phyloP scores from a whole-genome alignment of 1,140 invertebrate species.

The Drosophila persimilis region DNA sequence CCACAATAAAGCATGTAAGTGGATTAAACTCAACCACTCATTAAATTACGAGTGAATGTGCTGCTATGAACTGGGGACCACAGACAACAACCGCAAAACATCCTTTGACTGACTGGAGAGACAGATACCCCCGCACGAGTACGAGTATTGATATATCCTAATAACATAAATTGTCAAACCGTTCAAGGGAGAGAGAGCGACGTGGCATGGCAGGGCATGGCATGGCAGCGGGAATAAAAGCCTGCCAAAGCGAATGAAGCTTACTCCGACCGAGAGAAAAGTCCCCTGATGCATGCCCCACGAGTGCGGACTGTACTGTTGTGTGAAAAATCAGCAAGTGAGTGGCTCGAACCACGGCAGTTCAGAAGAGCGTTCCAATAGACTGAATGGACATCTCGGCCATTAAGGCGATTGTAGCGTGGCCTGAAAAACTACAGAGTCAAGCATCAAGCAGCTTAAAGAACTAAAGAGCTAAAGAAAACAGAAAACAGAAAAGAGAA shows the following conservation, averaged over 20 bases:
- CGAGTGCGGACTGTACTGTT: neutral
- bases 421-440: conserved; percentile 22
- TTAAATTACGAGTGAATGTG: conserved; percentile 53
- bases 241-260: conserved; percentile 2
- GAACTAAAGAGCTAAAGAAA: conserved; percentile 38
- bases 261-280: neutral
- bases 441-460: conserved; percentile 34
- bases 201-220: too few relatives aligned
- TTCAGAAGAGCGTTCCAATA: conserved; percentile 1
- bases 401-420: conserved; percentile 41
- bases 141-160: conserved; percentile 40
- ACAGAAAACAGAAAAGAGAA: conserved; percentile 3
- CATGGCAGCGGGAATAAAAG: neutral
- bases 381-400: conserved; percentile 28
- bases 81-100: conserved; percentile 54
- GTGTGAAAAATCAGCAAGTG: too few relatives aligned
- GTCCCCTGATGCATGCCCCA: conserved; percentile 1
- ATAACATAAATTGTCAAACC: conserved; percentile 50
- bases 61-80: conserved; percentile 22
- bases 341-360: too few relatives aligned
- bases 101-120: conserved; percentile 45
- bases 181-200: neutral
- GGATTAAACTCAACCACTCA: conserved; percentile 68
- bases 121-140: neutral
- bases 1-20: conserved; percentile 70